Evolutionary conservation across 2,797 vertebrate genomes (phyloP).

Genomic region (Tokudaia tokunoshimensis): DNA sequence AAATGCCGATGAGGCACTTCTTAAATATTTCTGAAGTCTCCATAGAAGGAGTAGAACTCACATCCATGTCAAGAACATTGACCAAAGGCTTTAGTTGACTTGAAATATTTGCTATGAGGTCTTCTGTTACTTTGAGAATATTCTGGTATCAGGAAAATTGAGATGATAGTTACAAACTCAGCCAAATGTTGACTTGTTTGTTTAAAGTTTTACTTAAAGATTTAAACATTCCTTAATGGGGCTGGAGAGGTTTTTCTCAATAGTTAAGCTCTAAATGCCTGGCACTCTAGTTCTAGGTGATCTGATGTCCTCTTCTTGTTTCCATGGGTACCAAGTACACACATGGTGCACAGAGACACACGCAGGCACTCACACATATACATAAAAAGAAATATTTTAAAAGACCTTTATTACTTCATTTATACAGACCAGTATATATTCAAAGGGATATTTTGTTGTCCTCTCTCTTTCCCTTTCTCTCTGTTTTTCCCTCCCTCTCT

Average conservation of each 20-base stretch:
- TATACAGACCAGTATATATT: background rate
- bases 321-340: background rate
- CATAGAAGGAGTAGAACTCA: background rate
- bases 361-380: background rate
- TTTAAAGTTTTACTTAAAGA: background rate
- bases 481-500: too few relatives aligned
- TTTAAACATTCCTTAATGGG: background rate
- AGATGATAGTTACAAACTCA: background rate
- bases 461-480: too few relatives aligned
- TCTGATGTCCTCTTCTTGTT: background rate
- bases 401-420: background rate
- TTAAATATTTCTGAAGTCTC: background rate
- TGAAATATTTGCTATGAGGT: background rate
- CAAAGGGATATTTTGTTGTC: fast-evolving
- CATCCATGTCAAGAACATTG: background rate
- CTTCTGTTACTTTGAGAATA: background rate
- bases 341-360: background rate
- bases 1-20: background rate
- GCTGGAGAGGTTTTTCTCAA: background rate
- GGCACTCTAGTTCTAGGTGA: background rate
- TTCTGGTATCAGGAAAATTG: background rate
- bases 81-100: background rate
- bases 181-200: background rate
- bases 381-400: background rate
- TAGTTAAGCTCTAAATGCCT: background rate